Conservation (phyloP, 2,113 vertebrate genomes). For the Urocitellus parryii region DNA sequence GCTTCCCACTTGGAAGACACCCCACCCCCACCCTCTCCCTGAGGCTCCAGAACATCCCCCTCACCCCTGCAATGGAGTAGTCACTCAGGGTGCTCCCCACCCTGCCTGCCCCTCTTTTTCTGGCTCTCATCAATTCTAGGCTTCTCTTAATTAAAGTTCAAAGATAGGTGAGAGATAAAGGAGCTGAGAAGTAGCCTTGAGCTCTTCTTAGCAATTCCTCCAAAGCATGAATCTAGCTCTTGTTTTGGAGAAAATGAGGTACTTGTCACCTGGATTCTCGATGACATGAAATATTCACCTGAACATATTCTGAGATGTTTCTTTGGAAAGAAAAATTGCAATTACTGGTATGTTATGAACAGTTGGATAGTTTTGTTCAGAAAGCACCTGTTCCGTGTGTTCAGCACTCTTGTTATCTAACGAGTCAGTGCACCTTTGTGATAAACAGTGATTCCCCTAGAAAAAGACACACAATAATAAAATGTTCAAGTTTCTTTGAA, state of each 20-base stretch:
- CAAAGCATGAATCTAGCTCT: too few species aligned
- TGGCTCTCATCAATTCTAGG: neutral
- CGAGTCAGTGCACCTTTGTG: neutral
- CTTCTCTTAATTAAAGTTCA: neutral
- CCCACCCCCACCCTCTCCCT: too few species aligned
- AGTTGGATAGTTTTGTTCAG: neutral
- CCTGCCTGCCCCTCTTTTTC: neutral
- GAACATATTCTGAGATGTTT: neutral
- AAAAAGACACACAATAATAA: neutral
- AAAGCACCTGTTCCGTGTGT: neutral
- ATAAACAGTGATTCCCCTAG: neutral
- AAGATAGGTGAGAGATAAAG: neutral
- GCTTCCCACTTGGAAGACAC: neutral
- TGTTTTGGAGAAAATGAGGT: neutral
- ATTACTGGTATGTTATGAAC: neutral
- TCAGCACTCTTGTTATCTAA: neutral
- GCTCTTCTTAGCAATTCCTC: neutral
- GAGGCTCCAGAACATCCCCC: neutral
- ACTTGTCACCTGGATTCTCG: neutral
- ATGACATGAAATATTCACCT: neutral
- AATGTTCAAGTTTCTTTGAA: neutral
- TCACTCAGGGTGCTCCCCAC: accelerated
- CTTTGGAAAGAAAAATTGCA: neutral
- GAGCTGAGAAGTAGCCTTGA: neutral
- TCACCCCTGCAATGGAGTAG: accelerated